phyloP scores from a whole-genome alignment of 2,888 invertebrate species.

The Girardia tigrina region DNA sequence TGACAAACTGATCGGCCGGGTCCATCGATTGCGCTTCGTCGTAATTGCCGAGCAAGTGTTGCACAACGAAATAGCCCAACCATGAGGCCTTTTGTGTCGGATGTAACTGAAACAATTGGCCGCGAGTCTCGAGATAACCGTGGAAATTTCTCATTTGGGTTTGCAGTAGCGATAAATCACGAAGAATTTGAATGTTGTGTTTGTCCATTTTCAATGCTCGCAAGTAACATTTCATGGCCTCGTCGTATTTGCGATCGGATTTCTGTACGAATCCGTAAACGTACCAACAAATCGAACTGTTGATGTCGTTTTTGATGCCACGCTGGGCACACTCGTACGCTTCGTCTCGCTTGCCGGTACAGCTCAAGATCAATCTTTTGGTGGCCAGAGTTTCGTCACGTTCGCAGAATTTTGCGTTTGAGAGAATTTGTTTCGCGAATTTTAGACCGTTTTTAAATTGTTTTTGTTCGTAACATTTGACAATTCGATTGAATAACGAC shows the following conservation, averaged over 20 bases:
- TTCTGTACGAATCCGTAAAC: conserved; percentile 89
- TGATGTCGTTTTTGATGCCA: conserved; percentile 84
- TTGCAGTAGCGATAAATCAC: conserved; percentile 88
- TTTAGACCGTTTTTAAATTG: conserved; percentile 99
- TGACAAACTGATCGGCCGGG: conserved; percentile 94
- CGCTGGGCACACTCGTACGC: conserved; percentile 90
- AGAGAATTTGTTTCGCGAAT: conserved; percentile 92
- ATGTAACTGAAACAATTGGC: conserved; percentile 82
- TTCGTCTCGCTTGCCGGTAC: conserved; percentile 88
- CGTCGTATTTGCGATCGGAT: conserved; percentile 96
- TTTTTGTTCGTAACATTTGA: conserved; percentile 96
- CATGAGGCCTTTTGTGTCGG: conserved; percentile 94
- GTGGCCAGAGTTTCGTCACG: conserved; percentile 93
- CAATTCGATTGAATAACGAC: not conserved
- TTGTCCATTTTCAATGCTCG: conserved; percentile 98
- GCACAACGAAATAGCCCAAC: conserved; percentile 98
- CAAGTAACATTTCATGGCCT: conserved; percentile 95
- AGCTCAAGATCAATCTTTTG: conserved; percentile 95
- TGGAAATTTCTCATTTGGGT: conserved; percentile 98
- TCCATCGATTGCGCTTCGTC: conserved; percentile 95
- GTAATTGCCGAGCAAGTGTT: conserved; percentile 85
- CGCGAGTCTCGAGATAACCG: conserved; percentile 91
- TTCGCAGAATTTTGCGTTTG: conserved; percentile 85
- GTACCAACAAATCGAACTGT: conserved; percentile 98
- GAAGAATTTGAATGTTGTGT: conserved; percentile 88